Evolutionary conservation across 1,140 invertebrate species (phyloP).

Genomic region (Atopsyche davidsoni): DNA sequence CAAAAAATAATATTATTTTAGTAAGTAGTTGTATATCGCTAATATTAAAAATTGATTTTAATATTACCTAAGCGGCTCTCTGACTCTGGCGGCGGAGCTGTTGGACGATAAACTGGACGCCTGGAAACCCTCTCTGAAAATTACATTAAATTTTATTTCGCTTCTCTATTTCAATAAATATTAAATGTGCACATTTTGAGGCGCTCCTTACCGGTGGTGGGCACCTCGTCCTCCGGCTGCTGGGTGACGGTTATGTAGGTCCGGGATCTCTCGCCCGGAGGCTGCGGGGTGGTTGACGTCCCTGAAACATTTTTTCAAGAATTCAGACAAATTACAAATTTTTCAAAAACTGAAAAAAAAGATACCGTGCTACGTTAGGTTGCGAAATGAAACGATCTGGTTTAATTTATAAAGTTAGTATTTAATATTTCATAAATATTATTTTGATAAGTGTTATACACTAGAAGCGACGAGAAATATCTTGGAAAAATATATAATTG

Average conservation of each 20-base stretch:
- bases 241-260: slow-evolving; percentile 28
- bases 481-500: too few relatives aligned
- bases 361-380: too few relatives aligned
- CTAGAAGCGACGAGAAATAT: too few relatives aligned
- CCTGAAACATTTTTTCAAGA: slow-evolving; percentile 10
- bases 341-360: too few relatives aligned
- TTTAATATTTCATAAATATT: too few relatives aligned
- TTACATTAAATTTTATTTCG: not conserved
- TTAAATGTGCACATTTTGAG: slow-evolving; percentile 6
- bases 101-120: not conserved
- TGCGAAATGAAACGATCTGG: too few relatives aligned
- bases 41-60: not conserved
- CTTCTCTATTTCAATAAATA: not conserved
- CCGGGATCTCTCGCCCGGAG: slow-evolving; percentile 33
- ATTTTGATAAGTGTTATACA: too few relatives aligned
- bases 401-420: too few relatives aligned
- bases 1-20: too few relatives aligned
- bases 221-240: slow-evolving; percentile 34
- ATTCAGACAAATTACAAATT: too few relatives aligned
- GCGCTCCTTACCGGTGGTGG: slow-evolving; percentile 25
- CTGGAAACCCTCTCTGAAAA: slow-evolving; percentile 7
- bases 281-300: slow-evolving; percentile 31
- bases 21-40: too few relatives aligned
- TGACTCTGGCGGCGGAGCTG: not conserved
- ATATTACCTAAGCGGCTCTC: slow-evolving; percentile 4